Evolutionary conservation across 1,140 invertebrate species (phyloP), one percentile per base, ranked within the genome.

Genomic region (Diabrotica virgifera): DNA sequence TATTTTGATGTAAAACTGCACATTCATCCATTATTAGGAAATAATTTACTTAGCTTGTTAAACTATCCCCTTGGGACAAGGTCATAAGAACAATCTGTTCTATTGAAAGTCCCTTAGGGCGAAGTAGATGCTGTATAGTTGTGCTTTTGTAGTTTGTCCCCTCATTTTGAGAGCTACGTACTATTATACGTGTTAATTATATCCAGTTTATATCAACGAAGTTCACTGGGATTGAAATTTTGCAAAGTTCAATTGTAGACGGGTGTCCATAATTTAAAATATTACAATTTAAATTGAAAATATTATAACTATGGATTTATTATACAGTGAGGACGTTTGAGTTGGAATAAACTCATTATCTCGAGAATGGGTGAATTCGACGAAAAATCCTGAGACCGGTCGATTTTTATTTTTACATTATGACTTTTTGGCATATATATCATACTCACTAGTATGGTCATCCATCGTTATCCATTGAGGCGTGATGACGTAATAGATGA

Each of bases 41-140:
- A 59, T 59, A 46, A 46, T 46, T 46, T 40, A 59, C 38, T 46
- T 37, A 38, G 38, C 46, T 13, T 59, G 58, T 59, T 59, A 59
- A 46, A 46, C 40, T 46, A 46, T 46, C 50, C 58, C 58, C 58
- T 24, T 59, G 38, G 37, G 58, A 59, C 14, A 59, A 59, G 38
- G 46, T 57, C 55, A 36, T 57, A 57, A 57, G 55, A 59, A 59
- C 46, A 59, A 59, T 59, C 58, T 59, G 50, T 59, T 59, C n/a
- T 50, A 59, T 59, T 38, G 58, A 59, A 38, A 59, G 36, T 59
- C 58, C 58, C 58, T 51, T 36, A 37, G 58, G 58, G 36, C 38
- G 12, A 13, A 59, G 14, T 50, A 24, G n/a, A 59, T 38, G 58
- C 58, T 38, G 58, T n/a, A 46, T 50, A 40, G 58, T 35, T 59